These are phyloP conservation scores for Ellobium chinense DNA, from an alignment of 2,888 invertebrate species.

Conservation along the genomic window DNA sequence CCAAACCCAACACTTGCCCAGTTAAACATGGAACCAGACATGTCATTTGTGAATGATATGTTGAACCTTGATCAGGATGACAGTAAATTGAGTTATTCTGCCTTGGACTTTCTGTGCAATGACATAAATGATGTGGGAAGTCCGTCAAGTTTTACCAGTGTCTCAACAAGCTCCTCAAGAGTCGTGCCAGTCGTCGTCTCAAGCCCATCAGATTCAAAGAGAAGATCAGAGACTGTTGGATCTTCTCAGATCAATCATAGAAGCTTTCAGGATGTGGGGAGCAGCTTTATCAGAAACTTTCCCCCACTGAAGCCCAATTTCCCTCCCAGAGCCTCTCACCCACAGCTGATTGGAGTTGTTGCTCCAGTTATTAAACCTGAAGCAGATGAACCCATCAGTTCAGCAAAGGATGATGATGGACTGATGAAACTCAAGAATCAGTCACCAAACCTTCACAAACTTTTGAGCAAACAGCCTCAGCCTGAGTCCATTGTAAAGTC, in stretches of 20 bases:
- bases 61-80: constrained; percentile 26
- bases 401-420: neutral
- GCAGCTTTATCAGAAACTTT: neutral
- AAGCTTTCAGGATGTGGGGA: neutral
- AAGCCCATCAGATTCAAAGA: neutral
- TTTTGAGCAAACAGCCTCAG: constrained; percentile 1
- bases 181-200: neutral
- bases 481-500: neutral
- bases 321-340: constrained; percentile 24
- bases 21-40: constrained; percentile 35
- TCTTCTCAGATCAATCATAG: neutral
- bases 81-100: constrained; percentile 17
- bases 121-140: constrained; percentile 5
- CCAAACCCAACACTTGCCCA: constrained; percentile 36
- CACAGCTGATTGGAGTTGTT: constrained; percentile 28
- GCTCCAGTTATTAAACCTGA: constrained; percentile 34
- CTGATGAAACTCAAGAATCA: neutral
- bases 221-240: neutral
- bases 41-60: constrained; percentile 31
- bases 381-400: neutral
- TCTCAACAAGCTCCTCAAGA: neutral
- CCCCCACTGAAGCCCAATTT: neutral
- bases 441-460: constrained; percentile 37
- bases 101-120: constrained; percentile 18
- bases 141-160: neutral